A percentile compares a stretch with the other conserved stretches of the same genome.
phyloP scores from a whole-genome alignment of 1,140 invertebrate species.

The Samia ricini region DNA sequence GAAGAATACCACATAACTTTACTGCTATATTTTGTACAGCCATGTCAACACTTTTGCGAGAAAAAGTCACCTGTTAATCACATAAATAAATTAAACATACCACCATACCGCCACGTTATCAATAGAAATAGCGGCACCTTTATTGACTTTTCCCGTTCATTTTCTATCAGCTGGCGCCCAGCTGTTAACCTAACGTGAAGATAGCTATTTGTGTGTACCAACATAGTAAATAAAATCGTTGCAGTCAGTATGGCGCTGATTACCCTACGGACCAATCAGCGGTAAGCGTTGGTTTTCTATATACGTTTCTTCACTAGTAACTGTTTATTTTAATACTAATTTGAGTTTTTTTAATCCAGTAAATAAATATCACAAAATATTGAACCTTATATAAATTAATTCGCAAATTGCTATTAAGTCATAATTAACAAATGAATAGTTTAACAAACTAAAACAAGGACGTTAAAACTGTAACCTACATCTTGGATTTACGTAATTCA shows the following conservation, averaged over 20 bases:
- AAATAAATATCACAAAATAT: not conserved
- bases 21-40: constrained; percentile 69
- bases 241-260: constrained; percentile 30
- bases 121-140: constrained; percentile 37
- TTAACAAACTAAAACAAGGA: not conserved
- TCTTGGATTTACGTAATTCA: not conserved
- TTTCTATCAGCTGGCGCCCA: constrained; percentile 73
- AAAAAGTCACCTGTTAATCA: constrained; percentile 34
- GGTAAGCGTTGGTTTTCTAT: constrained; percentile 25
- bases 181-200: constrained; percentile 60
- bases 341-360: not conserved
- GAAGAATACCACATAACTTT: constrained; percentile 70
- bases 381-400: not conserved
- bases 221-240: constrained; percentile 32
- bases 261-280: constrained; percentile 38
- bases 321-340: not conserved
- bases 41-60: constrained; percentile 34
- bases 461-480: not conserved
- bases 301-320: constrained; percentile 29
- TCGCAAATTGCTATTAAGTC: not conserved
- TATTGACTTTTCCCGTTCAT: constrained; percentile 64
- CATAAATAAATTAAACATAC: constrained; percentile 33
- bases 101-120: constrained; percentile 36
- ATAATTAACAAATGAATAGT: not conserved
- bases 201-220: constrained; percentile 44